These are phyloP conservation scores for Myotis findleyi DNA, from an alignment of 2,797 vertebrate genomes.

Conservation along the genomic window DNA sequence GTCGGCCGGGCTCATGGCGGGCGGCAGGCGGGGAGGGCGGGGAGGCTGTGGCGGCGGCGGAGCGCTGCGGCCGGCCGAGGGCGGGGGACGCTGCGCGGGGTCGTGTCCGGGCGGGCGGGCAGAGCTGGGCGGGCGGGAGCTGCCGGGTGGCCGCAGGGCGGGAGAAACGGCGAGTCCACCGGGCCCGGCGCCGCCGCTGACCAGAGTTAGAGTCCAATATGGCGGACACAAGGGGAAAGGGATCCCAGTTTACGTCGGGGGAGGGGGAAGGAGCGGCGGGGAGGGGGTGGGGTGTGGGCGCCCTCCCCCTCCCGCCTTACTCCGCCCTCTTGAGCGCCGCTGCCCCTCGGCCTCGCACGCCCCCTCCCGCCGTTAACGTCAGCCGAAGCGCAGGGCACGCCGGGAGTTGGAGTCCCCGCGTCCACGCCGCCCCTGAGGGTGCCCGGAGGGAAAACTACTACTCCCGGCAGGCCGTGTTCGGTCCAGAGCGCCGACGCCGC, in stretches of 20 bases:
- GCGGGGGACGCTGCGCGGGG: constrained; percentile 67
- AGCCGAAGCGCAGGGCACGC: constrained; percentile 55
- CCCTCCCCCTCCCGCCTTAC: constrained; percentile 69
- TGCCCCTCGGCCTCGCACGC: constrained; percentile 34
- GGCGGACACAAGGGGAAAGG: constrained; percentile 94
- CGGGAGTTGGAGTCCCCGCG: constrained; percentile 63
- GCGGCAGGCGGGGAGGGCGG: constrained; percentile 80
- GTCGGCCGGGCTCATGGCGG: constrained; percentile 97
- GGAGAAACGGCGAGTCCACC: constrained; percentile 83
- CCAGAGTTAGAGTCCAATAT: constrained; percentile 98
- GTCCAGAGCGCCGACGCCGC: not conserved
- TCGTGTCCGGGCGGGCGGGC: constrained; percentile 70
- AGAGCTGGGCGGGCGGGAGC: constrained; percentile 55
- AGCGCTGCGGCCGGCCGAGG: constrained; percentile 88
- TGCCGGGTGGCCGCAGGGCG: constrained; percentile 60
- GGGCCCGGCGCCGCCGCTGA: constrained; percentile 90
- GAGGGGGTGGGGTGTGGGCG: constrained; percentile 73
- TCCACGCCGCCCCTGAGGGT: rapidly evolving
- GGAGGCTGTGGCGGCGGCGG: constrained; percentile 67
- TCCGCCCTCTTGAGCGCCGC: constrained; percentile 71
- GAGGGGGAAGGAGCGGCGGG: constrained; percentile 77
- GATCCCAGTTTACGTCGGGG: constrained; percentile 91
- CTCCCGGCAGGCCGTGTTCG: constrained; percentile 68
- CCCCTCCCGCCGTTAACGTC: constrained; percentile 82
- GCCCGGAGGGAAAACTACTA: rapidly evolving